Conservation (phyloP, 2,113 vertebrate genomes). For the Dromiciops gliroides region DNA sequence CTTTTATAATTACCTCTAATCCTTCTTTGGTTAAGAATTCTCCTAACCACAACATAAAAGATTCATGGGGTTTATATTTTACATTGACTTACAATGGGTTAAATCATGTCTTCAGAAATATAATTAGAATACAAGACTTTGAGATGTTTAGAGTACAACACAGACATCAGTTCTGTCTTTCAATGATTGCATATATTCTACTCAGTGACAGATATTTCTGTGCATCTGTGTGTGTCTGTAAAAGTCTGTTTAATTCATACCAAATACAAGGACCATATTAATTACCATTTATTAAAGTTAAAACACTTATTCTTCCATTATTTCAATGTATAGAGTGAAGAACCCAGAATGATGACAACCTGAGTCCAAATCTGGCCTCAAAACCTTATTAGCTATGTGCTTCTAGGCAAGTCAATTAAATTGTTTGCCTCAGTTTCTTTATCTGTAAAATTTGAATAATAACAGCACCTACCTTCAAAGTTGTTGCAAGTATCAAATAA, state of each 20-base stretch:
- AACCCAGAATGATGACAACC: too few species aligned
- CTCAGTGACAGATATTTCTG: not conserved
- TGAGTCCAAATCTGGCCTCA: not conserved
- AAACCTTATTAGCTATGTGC: not conserved
- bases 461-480: not conserved
- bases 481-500: not conserved
- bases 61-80: not conserved
- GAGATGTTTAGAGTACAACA: not conserved
- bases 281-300: not conserved
- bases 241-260: not conserved
- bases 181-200: not conserved
- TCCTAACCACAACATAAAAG: not conserved
- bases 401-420: not conserved
- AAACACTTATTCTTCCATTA: not conserved
- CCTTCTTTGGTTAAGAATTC: not conserved
- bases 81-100: not conserved
- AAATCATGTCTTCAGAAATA: not conserved
- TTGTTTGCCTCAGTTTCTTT: not conserved
- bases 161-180: not conserved
- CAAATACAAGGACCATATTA: not conserved
- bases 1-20: not conserved
- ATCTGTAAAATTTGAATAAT: not conserved
- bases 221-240: not conserved
- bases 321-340: too few species aligned
- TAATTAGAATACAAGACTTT: not conserved